Evolutionary conservation across 37 sponge, comb jelly and placozoan genomes (phyloP).

Genomic region (Chondrilla cf. caribensis): DNA sequence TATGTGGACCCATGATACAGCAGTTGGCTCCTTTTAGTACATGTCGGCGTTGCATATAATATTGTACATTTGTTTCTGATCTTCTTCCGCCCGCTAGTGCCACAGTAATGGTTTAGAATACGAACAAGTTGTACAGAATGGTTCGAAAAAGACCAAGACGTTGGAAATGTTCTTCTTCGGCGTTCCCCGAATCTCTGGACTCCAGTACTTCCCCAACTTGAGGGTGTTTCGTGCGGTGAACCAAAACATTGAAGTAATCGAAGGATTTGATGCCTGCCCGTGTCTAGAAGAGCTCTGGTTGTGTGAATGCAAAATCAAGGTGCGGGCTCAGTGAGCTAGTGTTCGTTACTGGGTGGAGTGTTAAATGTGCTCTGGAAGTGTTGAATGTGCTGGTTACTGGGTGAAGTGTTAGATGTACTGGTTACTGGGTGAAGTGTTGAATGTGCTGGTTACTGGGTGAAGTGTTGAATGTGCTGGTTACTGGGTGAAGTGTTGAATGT

Average conservation of each 20-base stretch:
- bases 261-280: slow-evolving; percentile 53
- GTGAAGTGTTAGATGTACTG: too few relatives aligned
- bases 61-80: too few relatives aligned
- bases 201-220: slow-evolving; percentile 65
- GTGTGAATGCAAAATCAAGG: slow-evolving; percentile 13
- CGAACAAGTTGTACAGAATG: slow-evolving; percentile 23
- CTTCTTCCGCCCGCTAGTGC: slow-evolving; percentile 70
- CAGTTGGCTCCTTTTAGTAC: too few relatives aligned
- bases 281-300: slow-evolving; percentile 82
- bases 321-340: background rate
- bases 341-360: background rate
- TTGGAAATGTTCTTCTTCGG: slow-evolving; percentile 94
- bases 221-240: slow-evolving; percentile 56
- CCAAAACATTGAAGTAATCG: slow-evolving; percentile 58
- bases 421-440: too few relatives aligned
- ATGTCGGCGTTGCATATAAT: too few relatives aligned
- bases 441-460: too few relatives aligned
- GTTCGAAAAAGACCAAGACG: slow-evolving; percentile 36
- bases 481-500: too few relatives aligned
- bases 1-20: too few relatives aligned
- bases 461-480: too few relatives aligned
- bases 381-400: too few relatives aligned
- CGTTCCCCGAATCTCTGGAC: slow-evolving; percentile 53
- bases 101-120: slow-evolving; percentile 57
- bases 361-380: too few relatives aligned